phyloP scores from a whole-genome alignment of 1,140 invertebrate species.

The Cecropterus lyciades region DNA sequence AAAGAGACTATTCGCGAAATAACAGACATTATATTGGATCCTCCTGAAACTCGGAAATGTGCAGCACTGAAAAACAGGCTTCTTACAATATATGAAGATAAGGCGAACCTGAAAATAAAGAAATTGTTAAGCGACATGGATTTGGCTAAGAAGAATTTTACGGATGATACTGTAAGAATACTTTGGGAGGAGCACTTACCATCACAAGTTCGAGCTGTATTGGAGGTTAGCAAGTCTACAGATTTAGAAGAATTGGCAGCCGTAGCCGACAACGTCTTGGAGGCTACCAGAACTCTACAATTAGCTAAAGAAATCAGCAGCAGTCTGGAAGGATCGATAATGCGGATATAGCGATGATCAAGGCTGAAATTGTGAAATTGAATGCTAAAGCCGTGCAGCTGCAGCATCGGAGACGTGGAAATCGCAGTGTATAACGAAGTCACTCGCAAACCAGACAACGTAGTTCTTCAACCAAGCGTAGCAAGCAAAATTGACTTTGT shows the following conservation, averaged over 20 bases:
- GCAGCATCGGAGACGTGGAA: too few species aligned
- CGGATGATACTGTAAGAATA: constrained; percentile 12
- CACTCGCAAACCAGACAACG: too few species aligned
- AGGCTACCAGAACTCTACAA: not conserved
- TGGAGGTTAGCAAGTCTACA: constrained; percentile 2
- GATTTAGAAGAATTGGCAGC: constrained; percentile 10
- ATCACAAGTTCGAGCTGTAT: constrained; percentile 10
- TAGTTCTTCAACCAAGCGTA: too few species aligned
- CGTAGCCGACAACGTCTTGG: constrained; percentile 6
- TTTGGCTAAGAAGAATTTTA: constrained; percentile 4
- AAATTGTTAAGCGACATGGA: constrained; percentile 18
- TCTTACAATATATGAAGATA: not conserved
- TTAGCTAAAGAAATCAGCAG: too few species aligned
- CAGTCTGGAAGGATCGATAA: too few species aligned
- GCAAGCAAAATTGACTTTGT: too few species aligned
- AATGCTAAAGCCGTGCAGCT: too few species aligned
- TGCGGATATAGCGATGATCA: too few species aligned
- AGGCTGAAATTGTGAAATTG: too few species aligned
- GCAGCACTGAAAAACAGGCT: not conserved
- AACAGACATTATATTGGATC: constrained; percentile 14
- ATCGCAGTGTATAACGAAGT: too few species aligned
- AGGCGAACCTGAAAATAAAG: constrained; percentile 12
- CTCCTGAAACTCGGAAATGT: constrained; percentile 10
- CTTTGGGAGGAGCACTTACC: constrained; percentile 15
- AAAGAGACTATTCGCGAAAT: constrained; percentile 10